These are phyloP conservation scores for Patella caerulea DNA, from an alignment of 2,888 invertebrate genomes.

Conservation along the genomic window DNA sequence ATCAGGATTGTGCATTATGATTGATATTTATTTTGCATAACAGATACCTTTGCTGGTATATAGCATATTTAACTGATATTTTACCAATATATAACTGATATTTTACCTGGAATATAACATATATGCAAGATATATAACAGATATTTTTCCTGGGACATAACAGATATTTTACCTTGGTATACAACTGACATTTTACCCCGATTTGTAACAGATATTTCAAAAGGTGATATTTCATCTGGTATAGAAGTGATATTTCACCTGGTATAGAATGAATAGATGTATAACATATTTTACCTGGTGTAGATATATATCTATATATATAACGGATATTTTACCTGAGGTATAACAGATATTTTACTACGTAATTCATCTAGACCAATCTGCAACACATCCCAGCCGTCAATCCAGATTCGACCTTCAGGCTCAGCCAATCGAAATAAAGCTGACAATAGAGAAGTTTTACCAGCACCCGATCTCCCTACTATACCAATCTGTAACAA, in stretches of 20 bases:
- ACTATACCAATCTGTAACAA: conserved; percentile 78
- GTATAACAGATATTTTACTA: conserved; percentile 88
- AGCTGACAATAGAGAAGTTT: conserved; percentile 81
- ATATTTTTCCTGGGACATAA: conserved; percentile 90
- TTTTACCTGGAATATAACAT: no score
- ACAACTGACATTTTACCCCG: conserved; percentile 73
- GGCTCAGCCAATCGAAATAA: conserved; percentile 85
- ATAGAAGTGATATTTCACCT: neutral
- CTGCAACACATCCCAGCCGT: conserved; percentile 76
- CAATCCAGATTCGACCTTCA: conserved; percentile 85
- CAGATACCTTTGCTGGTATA: no score
- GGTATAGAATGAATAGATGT: neutral
- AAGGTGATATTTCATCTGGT: neutral
- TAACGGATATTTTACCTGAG: conserved; percentile 76
- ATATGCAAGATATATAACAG: conserved; percentile 83
- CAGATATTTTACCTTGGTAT: conserved; percentile 79
- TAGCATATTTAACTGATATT: no score
- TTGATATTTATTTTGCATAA: no score
- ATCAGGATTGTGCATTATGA: no score
- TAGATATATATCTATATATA: no score
- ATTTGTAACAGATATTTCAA: conserved; percentile 87
- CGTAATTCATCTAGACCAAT: conserved; percentile 85
- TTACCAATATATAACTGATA: no score
- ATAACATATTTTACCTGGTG: no score
- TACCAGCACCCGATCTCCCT: conserved; percentile 68